phyloP scores from a whole-genome alignment of 1,140 invertebrate species.

The Microplitis mediator region DNA sequence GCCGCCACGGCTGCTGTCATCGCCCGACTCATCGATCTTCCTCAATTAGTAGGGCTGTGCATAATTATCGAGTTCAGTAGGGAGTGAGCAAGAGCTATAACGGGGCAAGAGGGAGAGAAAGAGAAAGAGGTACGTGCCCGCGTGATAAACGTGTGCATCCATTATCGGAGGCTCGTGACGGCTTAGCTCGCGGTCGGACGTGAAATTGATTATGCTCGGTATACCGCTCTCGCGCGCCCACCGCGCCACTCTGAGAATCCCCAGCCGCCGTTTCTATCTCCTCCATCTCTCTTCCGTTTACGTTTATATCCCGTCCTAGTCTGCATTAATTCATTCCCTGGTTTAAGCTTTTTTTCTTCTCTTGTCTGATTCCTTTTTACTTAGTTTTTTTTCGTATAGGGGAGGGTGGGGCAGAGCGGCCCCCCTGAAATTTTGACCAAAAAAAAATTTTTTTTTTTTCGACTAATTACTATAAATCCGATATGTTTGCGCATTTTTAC shows the following conservation, averaged over 20 bases:
- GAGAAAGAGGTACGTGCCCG: slow-evolving; percentile 25
- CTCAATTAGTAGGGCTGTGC: slow-evolving; percentile 36
- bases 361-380: neutral
- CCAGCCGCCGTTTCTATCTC: slow-evolving; percentile 1
- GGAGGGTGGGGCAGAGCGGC: too few species aligned
- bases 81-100: too few species aligned
- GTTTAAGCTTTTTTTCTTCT: neutral
- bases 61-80: slow-evolving; percentile 33
- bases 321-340: neutral
- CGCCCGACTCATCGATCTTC: slow-evolving; percentile 35
- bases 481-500: too few species aligned
- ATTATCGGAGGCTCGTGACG: slow-evolving; percentile 36
- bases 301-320: neutral
- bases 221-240: slow-evolving; percentile 20
- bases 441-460: too few species aligned
- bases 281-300: neutral
- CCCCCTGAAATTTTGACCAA: too few species aligned
- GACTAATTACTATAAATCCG: too few species aligned
- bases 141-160: slow-evolving; percentile 36
- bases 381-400: neutral
- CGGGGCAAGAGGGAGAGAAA: too few species aligned
- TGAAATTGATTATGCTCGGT: slow-evolving; percentile 31
- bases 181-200: slow-evolving; percentile 31
- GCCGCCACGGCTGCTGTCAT: slow-evolving; percentile 8
- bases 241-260: neutral